phyloP scores from a whole-genome alignment of 2,797 vertebrate genomes.

The Numenius phaeopus region DNA sequence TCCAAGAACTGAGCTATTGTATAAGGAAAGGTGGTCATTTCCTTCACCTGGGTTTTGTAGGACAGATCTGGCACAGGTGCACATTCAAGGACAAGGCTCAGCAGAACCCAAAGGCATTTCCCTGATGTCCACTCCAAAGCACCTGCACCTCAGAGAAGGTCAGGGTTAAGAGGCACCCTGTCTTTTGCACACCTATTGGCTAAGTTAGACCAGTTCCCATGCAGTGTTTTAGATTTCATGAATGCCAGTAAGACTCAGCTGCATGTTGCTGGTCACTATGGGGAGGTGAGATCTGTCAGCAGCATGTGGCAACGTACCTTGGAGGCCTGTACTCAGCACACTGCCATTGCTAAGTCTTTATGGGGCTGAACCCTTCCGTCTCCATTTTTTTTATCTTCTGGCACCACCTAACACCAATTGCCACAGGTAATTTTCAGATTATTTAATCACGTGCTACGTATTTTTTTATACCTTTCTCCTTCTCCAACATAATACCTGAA shows the following conservation, averaged over 20 bases:
- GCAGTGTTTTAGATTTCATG: not conserved
- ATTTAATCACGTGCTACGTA: not conserved
- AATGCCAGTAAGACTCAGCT: not conserved
- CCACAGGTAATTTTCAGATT: not conserved
- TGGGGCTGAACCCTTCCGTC: not conserved
- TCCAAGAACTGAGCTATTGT: not conserved
- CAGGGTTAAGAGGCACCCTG: not conserved
- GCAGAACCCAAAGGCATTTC: not conserved
- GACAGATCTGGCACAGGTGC: not conserved
- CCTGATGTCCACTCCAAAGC: not conserved
- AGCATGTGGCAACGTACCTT: rapidly evolving
- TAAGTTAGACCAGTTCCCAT: not conserved
- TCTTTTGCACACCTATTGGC: not conserved
- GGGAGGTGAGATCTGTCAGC: not conserved
- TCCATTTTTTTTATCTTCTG: not conserved
- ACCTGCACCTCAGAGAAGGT: not conserved
- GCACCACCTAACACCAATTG: not conserved
- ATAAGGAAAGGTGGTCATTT: not conserved
- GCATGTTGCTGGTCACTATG: not conserved
- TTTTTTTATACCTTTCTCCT: not conserved
- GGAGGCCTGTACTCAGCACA: not conserved
- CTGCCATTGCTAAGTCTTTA: not conserved
- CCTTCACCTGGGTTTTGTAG: not conserved
- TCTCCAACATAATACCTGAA: not conserved
- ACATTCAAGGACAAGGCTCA: not conserved